Conservation (phyloP, 2,888 invertebrate genomes). For the Crocallis elinguaria region DNA sequence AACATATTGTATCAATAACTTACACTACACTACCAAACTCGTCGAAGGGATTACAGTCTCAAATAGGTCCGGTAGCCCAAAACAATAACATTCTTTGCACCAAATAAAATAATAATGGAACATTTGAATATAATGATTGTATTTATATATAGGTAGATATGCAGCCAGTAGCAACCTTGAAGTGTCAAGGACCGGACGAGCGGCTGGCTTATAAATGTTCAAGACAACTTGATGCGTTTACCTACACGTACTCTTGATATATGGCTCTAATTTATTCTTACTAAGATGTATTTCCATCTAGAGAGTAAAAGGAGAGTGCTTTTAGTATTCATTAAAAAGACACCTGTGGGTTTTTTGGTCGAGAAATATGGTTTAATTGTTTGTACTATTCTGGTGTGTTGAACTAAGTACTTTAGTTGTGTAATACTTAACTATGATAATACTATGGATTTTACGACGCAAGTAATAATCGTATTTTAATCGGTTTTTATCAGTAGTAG, state of each 20-base stretch:
- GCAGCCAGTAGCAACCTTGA: slow-evolving; percentile 47
- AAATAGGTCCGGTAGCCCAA: slow-evolving; percentile 8
- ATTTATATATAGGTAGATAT: not conserved
- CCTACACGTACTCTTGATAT: slow-evolving; percentile 23
- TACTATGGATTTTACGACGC: too few species aligned
- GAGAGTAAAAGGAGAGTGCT: slow-evolving; percentile 4
- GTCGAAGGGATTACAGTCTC: not conserved
- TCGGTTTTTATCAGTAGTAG: too few species aligned
- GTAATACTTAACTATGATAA: too few species aligned
- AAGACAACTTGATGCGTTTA: slow-evolving; percentile 18
- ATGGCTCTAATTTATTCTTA: slow-evolving; percentile 22
- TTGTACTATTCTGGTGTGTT: too few species aligned
- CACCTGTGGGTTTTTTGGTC: slow-evolving; percentile 2
- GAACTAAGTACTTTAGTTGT: too few species aligned
- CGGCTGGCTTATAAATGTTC: slow-evolving; percentile 29
- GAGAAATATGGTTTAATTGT: not conserved
- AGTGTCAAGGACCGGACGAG: slow-evolving; percentile 51
- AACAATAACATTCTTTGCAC: slow-evolving; percentile 55
- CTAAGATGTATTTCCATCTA: slow-evolving; percentile 13
- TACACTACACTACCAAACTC: not conserved
- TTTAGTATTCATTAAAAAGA: slow-evolving; percentile 18
- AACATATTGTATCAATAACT: not conserved
- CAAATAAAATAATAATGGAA: slow-evolving; percentile 49
- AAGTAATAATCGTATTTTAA: too few species aligned
- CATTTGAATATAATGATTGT: not conserved